A percentile compares a stretch with the other conserved stretches of the same genome.
phyloP scores from a whole-genome alignment of 2,797 vertebrate species.

The Micromesistius poutassou region DNA sequence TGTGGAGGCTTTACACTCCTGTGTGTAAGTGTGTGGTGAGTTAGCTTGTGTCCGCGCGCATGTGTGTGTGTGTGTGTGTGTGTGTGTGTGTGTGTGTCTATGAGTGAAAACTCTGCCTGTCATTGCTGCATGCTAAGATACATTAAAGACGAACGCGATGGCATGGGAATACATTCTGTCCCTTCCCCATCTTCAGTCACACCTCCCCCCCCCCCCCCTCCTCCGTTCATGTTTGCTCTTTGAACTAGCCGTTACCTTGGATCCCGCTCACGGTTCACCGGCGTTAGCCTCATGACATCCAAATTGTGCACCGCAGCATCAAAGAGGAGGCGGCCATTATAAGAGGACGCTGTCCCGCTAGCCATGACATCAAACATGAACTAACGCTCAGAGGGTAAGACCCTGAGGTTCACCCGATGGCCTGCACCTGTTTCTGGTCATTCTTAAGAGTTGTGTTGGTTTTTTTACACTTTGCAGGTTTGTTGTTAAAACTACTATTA shows the following conservation, averaged over 20 bases:
- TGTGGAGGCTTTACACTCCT: background rate
- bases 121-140: background rate
- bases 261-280: background rate
- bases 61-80: too few species aligned
- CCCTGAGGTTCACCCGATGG: background rate
- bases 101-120: background rate
- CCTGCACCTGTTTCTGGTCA: background rate
- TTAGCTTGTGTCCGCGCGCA: background rate
- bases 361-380: background rate
- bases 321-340: slow-evolving; percentile 1
- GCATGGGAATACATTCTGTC: background rate
- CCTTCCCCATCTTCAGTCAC: background rate
- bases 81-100: background rate
- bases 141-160: background rate
- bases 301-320: background rate
- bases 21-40: slow-evolving; percentile 24
- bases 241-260: background rate
- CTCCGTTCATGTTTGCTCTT: background rate
- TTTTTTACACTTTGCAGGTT: background rate
- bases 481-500: background rate
- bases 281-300: slow-evolving; percentile 6
- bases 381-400: background rate
- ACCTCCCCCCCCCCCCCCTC: too few species aligned
- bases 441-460: background rate
- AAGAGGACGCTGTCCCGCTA: background rate